These are phyloP conservation scores for Stomorhina lunata DNA, from an alignment of 2,888 invertebrate genomes.

Conservation along the genomic window DNA sequence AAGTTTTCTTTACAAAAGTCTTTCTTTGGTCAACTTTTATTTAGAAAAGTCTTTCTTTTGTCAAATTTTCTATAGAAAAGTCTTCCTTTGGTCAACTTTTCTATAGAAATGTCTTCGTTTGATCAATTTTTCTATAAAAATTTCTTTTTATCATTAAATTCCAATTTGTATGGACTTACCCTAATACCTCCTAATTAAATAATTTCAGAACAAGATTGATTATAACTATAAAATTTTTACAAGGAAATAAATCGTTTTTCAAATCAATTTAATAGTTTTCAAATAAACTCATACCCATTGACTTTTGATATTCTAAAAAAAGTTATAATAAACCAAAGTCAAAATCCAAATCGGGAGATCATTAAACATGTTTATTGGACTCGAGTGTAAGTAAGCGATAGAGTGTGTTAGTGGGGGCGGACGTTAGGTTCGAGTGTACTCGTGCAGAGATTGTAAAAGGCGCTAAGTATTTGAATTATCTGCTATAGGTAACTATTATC, in stretches of 20 bases:
- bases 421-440: neutral
- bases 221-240: constrained; percentile 44
- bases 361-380: constrained; percentile 16
- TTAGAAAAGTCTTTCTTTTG: too few relatives aligned
- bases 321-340: neutral
- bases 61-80: too few relatives aligned
- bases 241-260: constrained; percentile 35
- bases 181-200: constrained; percentile 33
- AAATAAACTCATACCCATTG: too few relatives aligned
- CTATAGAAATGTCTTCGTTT: too few relatives aligned
- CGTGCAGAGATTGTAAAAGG: too few relatives aligned
- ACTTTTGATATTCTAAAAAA: too few relatives aligned
- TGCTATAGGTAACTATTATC: neutral
- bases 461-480: neutral
- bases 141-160: too few relatives aligned
- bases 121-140: too few relatives aligned
- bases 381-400: neutral
- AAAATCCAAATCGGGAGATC: constrained; percentile 20
- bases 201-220: constrained; percentile 51
- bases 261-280: constrained; percentile 23
- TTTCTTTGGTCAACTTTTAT: too few relatives aligned
- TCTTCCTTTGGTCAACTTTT: too few relatives aligned
- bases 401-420: neutral
- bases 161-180: too few relatives aligned
- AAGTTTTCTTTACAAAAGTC: too few relatives aligned